Evolutionary conservation across 2,113 vertebrate species (phyloP).

Genomic region (Daboia siamensis): DNA sequence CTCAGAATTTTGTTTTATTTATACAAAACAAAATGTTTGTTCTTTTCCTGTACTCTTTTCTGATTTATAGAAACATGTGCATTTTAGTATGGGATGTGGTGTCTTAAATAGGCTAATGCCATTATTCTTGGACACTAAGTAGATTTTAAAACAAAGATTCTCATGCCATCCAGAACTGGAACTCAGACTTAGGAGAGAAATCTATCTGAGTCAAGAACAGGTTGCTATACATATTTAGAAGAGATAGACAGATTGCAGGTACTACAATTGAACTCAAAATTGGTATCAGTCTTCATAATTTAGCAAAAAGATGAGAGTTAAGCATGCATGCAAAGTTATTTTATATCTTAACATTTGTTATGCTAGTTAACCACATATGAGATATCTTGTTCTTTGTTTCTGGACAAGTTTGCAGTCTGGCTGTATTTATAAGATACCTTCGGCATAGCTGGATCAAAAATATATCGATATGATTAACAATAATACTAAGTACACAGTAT

Average conservation of each 20-base stretch:
- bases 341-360: not conserved
- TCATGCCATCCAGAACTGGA: not conserved
- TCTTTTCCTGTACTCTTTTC: not conserved
- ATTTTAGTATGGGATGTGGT: not conserved
- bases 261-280: not conserved
- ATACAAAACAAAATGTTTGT: not conserved
- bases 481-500: not conserved
- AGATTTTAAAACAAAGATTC: not conserved
- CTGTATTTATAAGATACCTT: not conserved
- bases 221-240: not conserved
- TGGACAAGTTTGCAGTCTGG: not conserved
- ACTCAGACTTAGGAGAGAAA: not conserved
- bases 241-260: not conserved
- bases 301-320: not conserved
- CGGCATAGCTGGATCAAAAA: not conserved
- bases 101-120: not conserved
- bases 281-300: not conserved
- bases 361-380: not conserved
- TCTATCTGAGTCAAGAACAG: not conserved
- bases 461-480: not conserved
- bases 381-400: not conserved
- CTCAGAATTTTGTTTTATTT: not conserved
- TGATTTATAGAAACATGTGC: not conserved
- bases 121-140: not conserved
- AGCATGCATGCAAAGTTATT: not conserved